Percentiles rank a stretch among this genome's conserved stretches.
Evolutionary conservation across 2,113 vertebrate species (phyloP).

Genomic region (Ovibos moschatus): DNA sequence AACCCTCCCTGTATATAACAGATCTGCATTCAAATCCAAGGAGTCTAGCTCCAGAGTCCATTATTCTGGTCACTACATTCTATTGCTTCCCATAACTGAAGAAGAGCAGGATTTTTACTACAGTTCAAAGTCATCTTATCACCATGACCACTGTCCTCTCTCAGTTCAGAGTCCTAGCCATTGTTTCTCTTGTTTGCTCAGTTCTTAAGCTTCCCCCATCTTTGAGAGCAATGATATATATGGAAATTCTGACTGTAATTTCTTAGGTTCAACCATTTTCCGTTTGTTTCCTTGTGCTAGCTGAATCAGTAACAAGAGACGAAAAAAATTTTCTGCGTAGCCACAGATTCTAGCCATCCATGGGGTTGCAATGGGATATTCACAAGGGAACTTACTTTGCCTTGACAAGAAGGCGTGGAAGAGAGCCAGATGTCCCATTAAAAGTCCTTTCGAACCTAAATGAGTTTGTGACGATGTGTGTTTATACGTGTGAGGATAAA

Average conservation of each 20-base stretch:
- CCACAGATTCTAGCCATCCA: neutral
- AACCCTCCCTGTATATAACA: rapidly evolving
- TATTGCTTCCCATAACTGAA: too few relatives aligned
- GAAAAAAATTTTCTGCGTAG: neutral
- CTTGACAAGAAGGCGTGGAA: neutral
- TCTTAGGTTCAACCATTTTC: neutral
- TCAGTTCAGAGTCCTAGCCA: neutral
- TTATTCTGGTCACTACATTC: too few relatives aligned
- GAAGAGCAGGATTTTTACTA: neutral
- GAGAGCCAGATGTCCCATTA: slow-evolving; percentile 10
- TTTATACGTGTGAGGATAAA: neutral
- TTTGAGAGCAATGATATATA: neutral
- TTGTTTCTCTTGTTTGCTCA: neutral
- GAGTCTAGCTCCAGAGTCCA: too few relatives aligned
- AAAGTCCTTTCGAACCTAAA: neutral
- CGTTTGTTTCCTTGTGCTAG: neutral
- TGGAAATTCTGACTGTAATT: neutral
- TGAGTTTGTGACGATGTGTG: neutral
- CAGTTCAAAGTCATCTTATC: neutral
- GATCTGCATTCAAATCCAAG: neutral
- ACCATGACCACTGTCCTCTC: neutral
- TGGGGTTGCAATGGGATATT: neutral
- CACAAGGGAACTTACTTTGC: neutral
- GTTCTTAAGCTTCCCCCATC: neutral
- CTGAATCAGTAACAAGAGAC: neutral